These are phyloP conservation scores for Lampropteryx suffumata DNA, from an alignment of 2,888 invertebrate genomes.

Conservation along the genomic window DNA sequence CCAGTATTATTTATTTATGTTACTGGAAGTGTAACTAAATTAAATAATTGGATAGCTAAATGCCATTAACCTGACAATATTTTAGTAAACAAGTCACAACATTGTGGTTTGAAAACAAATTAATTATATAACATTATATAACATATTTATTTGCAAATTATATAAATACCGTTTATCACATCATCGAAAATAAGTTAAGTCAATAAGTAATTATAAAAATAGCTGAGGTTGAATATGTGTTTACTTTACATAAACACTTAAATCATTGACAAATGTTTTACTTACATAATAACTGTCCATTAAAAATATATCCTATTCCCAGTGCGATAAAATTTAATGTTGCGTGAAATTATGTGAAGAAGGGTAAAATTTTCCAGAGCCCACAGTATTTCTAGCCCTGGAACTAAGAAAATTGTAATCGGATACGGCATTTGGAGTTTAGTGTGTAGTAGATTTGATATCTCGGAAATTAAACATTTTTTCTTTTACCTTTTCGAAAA, in stretches of 20 bases:
- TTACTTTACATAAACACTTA: constrained; percentile 39
- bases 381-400: constrained; percentile 48
- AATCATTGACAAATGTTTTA: constrained; percentile 38
- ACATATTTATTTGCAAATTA: constrained; percentile 6
- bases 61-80: too few relatives aligned
- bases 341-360: constrained; percentile 17
- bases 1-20: too few relatives aligned
- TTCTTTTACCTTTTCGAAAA: background rate
- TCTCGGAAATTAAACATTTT: too few relatives aligned
- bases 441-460: too few relatives aligned
- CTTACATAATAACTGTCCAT: constrained; percentile 23
- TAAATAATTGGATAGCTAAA: too few relatives aligned
- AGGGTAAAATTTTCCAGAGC: constrained; percentile 43
- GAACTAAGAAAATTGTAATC: constrained; percentile 39
- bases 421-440: constrained; percentile 9
- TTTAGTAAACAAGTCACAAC: too few relatives aligned
- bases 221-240: constrained; percentile 31
- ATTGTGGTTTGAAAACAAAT: too few relatives aligned
- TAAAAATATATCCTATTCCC: constrained; percentile 30
- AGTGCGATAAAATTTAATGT: constrained; percentile 37
- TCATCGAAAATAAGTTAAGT: constrained; percentile 29
- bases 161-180: constrained; percentile 15
- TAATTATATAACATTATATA: background rate
- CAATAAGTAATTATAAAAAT: constrained; percentile 38
- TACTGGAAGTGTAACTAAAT: too few relatives aligned